Evolutionary conservation across 2,797 vertebrate genomes (phyloP).

Genomic region (Mallotus villosus): DNA sequence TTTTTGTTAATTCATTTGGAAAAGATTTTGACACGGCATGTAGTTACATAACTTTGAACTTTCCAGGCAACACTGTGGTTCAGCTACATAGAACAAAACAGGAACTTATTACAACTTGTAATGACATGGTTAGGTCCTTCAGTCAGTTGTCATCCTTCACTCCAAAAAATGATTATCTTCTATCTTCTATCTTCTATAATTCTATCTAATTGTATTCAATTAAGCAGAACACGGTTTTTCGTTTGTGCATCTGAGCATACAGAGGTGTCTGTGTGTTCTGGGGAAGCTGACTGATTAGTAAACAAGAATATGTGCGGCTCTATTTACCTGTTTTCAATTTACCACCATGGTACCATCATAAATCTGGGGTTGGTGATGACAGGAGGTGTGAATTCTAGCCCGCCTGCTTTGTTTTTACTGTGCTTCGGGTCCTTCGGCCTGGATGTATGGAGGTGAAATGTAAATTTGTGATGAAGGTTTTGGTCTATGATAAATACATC

Average conservation of each 20-base stretch:
- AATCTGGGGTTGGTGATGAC: not conserved
- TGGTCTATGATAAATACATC: not conserved
- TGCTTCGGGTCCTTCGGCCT: not conserved
- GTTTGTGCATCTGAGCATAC: not conserved
- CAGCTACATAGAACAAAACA: no score
- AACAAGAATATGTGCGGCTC: not conserved
- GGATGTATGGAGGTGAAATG: not conserved
- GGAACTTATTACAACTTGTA: no score
- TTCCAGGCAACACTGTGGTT: no score
- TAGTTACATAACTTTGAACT: no score
- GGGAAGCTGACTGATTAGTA: not conserved
- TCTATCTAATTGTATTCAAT: no score
- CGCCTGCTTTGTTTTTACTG: not conserved
- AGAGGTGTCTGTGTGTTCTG: not conserved
- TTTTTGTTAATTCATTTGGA: no score
- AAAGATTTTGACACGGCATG: no score
- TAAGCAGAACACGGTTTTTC: no score
- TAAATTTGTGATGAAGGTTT: not conserved
- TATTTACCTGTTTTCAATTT: slow-evolving; percentile 3
- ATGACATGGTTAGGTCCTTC: no score
- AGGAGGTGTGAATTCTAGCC: not conserved
- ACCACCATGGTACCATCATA: not conserved
- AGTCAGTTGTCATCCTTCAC: no score
- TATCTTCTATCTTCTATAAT: no score
- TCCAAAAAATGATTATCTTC: no score